Evolutionary conservation across 2,888 invertebrate genomes (phyloP).

Genomic region (Epirrita christyi): DNA sequence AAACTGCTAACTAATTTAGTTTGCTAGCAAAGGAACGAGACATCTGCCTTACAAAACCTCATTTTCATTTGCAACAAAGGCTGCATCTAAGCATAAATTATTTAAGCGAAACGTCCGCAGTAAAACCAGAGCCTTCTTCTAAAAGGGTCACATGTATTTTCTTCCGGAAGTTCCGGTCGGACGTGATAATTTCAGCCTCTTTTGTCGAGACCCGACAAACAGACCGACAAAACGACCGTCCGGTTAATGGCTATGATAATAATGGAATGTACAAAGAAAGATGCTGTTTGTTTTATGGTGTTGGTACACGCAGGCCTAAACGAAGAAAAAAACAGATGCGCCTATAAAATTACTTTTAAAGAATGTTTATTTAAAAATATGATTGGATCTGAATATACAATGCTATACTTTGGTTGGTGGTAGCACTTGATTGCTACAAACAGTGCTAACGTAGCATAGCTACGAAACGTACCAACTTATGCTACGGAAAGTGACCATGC

Average conservation of each 20-base stretch:
- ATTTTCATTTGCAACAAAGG: constrained; percentile 30
- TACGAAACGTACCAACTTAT: no score
- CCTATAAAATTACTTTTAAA: neutral
- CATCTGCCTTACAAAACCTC: constrained; percentile 26
- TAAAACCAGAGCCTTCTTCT: constrained; percentile 22
- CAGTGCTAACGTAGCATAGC: no score
- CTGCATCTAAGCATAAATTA: constrained; percentile 30
- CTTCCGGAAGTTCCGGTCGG: constrained; percentile 54
- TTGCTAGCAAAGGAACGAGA: constrained; percentile 12
- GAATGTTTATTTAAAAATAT: no score
- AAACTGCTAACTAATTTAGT: neutral
- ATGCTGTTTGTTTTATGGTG: constrained; percentile 31
- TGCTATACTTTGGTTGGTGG: no score
- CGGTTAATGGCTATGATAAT: constrained; percentile 46
- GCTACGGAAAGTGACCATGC: no score
- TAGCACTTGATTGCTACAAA: no score
- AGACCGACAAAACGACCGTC: constrained; percentile 45
- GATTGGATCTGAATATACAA: no score
- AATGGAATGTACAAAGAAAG: constrained; percentile 33
- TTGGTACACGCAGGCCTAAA: constrained; percentile 7
- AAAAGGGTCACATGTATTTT: constrained; percentile 36
- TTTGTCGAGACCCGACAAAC: constrained; percentile 51
- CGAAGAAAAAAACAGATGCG: neutral
- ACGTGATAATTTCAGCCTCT: constrained; percentile 60
- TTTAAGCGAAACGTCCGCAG: constrained; percentile 22